Base-by-base conservation (phyloP, 1,140 invertebrate genomes). In the Eupristina koningsbergeri region DNA sequence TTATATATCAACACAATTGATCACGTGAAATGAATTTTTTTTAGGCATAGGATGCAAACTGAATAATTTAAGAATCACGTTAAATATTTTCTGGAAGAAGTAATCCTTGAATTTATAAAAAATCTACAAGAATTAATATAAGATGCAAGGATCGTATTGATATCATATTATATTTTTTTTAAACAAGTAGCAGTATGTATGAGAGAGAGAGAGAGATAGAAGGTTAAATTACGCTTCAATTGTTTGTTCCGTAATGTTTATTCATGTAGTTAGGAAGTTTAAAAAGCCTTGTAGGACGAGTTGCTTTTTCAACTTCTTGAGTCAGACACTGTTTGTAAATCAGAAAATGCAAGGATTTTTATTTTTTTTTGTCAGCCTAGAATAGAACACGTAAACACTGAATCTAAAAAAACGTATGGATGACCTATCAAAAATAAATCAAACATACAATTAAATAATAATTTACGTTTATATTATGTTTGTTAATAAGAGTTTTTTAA, bases 351-450 rank as follows among this genome's bases (percentile, higher is more conserved):
- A 22, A 39, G 64, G 64, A 71, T 39, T n/a, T n/a, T 7, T 31
- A 19, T 39, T 71, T 19, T 17, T 71, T 36, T 71, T 71, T 71
- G 50, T 75, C 29, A 31, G 45, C 45, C 31, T 75, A 11, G 41
- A 29, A 29, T 17, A 41, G 64, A 81, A 15, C 69, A 41, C 29
- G 22, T 47, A 47, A 71, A 71, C 45, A 39, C 45, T 50, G 69
- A 71, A 73, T 81, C 73, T 58, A 71, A n/a, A 50, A 71, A n/a
- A 71, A 81, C 63, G 53, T 26, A 26, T 69, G n/a, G n/a, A 47
- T 47, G 61, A 34, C n/a, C 13, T 41, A 45, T n/a, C 36, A 31
- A 47, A 67, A 47, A 41, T 67, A 80, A 80, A 47, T 63, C n/a
- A 61, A n/a, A 11, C 36, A 17, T 29, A 67, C 15, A 3, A 39